phyloP scores from a whole-genome alignment of 1,140 invertebrate species.

The Halesus radiatus region DNA sequence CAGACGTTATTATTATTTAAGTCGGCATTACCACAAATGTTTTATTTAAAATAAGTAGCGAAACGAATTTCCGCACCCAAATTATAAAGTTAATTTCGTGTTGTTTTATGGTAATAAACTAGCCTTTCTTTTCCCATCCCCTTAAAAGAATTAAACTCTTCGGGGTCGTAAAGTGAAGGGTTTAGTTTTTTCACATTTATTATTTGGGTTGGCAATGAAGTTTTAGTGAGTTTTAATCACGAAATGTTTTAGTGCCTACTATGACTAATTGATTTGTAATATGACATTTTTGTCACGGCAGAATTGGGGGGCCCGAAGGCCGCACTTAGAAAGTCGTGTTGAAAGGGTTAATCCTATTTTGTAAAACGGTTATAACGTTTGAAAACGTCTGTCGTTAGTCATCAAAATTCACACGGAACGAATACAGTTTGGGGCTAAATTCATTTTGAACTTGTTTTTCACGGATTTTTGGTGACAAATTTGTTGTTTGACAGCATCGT shows the following conservation, averaged over 20 bases:
- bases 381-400: background rate
- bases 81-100: too few species aligned
- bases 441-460: too few species aligned
- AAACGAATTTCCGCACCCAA: too few species aligned
- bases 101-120: too few species aligned
- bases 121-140: too few species aligned
- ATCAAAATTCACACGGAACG: background rate
- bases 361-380: conserved; percentile 3
- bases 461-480: too few species aligned
- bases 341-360: conserved; percentile 5
- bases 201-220: background rate
- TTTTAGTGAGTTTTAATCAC: conserved; percentile 12
- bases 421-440: background rate
- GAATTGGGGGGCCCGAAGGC: background rate
- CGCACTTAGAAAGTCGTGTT: background rate
- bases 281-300: conserved; percentile 19
- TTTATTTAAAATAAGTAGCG: too few species aligned
- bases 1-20: too few species aligned
- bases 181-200: background rate
- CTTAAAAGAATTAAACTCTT: too few species aligned
- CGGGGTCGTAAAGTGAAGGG: background rate
- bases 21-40: too few species aligned
- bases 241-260: background rate
- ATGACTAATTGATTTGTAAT: conserved; percentile 31
- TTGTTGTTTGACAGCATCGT: too few species aligned